Base-by-base conservation (phyloP, 2,888 invertebrate species). In the Tetrapedia diversipes region DNA sequence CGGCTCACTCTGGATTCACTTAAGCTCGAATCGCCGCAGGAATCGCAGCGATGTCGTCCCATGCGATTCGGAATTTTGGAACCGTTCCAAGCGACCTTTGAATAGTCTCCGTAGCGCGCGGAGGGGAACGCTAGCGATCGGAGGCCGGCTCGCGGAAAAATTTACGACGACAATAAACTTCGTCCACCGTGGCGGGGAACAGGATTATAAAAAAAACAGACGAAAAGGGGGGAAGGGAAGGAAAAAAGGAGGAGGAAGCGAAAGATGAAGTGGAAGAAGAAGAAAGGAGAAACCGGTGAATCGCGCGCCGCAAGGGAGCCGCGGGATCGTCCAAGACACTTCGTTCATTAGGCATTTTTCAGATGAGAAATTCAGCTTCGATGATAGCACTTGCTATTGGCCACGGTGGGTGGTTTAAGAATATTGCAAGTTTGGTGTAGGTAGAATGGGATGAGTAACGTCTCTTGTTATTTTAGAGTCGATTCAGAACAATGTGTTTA, bases 1-100 rank as follows among this genome's bases (percentile, higher is more conserved):
- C 89, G 88, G 87, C 89, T 89, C 88, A 88, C 90, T 89, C 86
- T 84, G 87, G 89, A 88, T 89, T 90, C 89, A 86, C 88, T 89
- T 87, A 86, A 87, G 83, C 84, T 81, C 85, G 87, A 86, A 89
- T 88, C 86, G 87, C 86, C 82, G 84, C 81, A 83, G 81, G 81
- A 86, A 84, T 82, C 85, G 88, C 83, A 82, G 83, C 85, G 85
- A 84, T 83, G 80, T 81, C 84, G 77, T 83, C 86, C 86, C 82
- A 86, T 85, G 83, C 86, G 87, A 89, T 88, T 86, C 82, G 87
- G 87, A 90, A 88, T 88, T 87, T 90, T 91, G 91, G 91, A 90
- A 86, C 81, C 45, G 77, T 71, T 90, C 91, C 91, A 91, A 91
- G 87, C 89, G 89, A 90, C 89, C 90, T 91, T 90, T 89, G 90